Conservation (phyloP, 2,797 vertebrate genomes). For the Myotis daubentonii region DNA sequence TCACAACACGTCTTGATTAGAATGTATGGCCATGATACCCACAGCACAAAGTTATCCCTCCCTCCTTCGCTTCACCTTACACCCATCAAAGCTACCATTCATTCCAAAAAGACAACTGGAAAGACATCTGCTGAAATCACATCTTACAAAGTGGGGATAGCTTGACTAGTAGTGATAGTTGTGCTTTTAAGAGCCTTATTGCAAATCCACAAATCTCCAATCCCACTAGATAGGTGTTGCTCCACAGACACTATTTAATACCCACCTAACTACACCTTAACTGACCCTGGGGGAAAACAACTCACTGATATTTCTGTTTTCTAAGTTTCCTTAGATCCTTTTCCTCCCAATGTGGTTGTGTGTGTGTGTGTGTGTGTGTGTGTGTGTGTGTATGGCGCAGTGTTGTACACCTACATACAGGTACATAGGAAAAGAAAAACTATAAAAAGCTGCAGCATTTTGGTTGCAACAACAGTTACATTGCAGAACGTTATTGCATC, state of each 20-base stretch:
- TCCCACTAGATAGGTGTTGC: background rate
- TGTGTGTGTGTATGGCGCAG: background rate
- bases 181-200: background rate
- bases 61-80: background rate
- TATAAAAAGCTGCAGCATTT: background rate
- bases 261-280: background rate
- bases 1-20: conserved; percentile 17
- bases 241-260: background rate
- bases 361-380: background rate
- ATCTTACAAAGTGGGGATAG: background rate
- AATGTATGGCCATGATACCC: background rate
- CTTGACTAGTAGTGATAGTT: background rate
- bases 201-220: background rate
- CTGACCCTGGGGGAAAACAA: background rate
- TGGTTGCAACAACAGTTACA: background rate
- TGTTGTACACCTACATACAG: background rate
- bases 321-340: background rate
- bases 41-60: background rate
- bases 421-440: background rate
- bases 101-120: background rate
- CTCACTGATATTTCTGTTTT: background rate
- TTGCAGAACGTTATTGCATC: background rate
- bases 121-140: background rate
- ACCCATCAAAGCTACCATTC: background rate
- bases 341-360: background rate